Percentiles rank a stretch among this genome's conserved stretches.
Conservation (phyloP, 2,888 invertebrate genomes). For the Megamerina dolium region DNA sequence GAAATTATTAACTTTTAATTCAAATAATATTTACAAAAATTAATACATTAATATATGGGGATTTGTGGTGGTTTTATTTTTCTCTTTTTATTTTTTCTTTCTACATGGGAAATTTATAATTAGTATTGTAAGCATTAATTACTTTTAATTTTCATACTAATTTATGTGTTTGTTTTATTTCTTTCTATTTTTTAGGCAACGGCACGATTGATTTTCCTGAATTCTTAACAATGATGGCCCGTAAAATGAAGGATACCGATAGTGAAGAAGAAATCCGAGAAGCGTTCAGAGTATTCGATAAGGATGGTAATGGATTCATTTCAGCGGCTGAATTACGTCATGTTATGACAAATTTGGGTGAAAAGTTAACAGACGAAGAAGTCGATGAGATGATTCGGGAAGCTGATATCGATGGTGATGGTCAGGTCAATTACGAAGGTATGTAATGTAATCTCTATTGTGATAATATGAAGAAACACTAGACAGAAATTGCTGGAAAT, state of each 20-base stretch:
- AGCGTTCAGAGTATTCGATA: conserved; percentile 98
- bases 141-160: too few relatives aligned
- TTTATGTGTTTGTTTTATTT: not conserved
- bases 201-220: conserved; percentile 99
- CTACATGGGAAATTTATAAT: too few relatives aligned
- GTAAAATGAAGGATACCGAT: conserved; percentile 99
- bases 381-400: conserved; percentile 99
- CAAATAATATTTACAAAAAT: too few relatives aligned
- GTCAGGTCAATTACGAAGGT: conserved; percentile 69
- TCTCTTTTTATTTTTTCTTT: too few relatives aligned
- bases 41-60: too few relatives aligned
- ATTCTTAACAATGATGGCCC: conserved; percentile 99
- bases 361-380: conserved; percentile 98
- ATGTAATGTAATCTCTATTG: conserved; percentile 15
- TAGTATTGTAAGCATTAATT: too few relatives aligned
- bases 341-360: conserved; percentile 99
- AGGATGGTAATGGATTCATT: conserved; percentile 99
- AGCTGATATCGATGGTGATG: conserved; percentile 98
- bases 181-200: conserved; percentile 65
- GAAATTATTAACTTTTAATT: too few relatives aligned
- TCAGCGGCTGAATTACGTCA: conserved; percentile 97
- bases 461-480: too few relatives aligned
- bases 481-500: too few relatives aligned
- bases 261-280: conserved; percentile 99
- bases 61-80: too few relatives aligned